phyloP scores from a whole-genome alignment of 2,113 vertebrate genomes.

The Natator depressus region DNA sequence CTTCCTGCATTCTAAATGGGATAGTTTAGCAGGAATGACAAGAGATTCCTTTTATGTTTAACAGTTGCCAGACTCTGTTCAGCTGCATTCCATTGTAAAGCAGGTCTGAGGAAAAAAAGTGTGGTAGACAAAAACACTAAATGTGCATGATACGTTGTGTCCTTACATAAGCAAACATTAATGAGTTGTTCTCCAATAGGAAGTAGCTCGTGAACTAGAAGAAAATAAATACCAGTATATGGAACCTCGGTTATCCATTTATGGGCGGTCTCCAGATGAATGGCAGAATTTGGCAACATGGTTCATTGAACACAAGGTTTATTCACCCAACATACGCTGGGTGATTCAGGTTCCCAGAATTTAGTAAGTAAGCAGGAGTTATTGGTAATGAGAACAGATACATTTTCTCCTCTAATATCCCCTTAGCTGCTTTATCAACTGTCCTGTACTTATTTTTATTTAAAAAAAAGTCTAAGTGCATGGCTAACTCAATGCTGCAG shows the following conservation, averaged over 20 bases:
- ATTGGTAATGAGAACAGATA: slow-evolving; percentile 1
- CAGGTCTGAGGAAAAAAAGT: neutral
- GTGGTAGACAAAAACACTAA: neutral
- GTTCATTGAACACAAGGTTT: slow-evolving; percentile 95
- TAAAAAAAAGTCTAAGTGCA: neutral
- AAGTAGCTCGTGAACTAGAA: slow-evolving; percentile 93
- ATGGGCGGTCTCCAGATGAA: slow-evolving; percentile 89
- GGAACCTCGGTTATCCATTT: slow-evolving; percentile 95
- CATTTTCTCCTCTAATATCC: slow-evolving; percentile 23
- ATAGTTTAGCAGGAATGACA: neutral
- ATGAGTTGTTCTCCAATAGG: slow-evolving; percentile 79
- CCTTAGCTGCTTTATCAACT: neutral
- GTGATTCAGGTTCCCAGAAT: slow-evolving; percentile 98
- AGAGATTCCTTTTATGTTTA: neutral
- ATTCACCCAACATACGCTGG: slow-evolving; percentile 97
- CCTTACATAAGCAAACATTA: slow-evolving; percentile 41
- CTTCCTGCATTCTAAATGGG: neutral
- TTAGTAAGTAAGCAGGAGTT: slow-evolving; percentile 87
- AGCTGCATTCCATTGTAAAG: neutral
- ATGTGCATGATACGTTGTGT: slow-evolving; percentile 21
- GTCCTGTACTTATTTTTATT: neutral
- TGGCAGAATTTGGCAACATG: slow-evolving; percentile 90
- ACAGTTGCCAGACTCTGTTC: neutral
- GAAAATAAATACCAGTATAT: slow-evolving; percentile 97
- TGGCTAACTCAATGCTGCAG: neutral